A percentile compares a stretch with the other conserved stretches of the same genome.
phyloP scores from a whole-genome alignment of 2,113 vertebrate species.

The Nibea coibor region DNA sequence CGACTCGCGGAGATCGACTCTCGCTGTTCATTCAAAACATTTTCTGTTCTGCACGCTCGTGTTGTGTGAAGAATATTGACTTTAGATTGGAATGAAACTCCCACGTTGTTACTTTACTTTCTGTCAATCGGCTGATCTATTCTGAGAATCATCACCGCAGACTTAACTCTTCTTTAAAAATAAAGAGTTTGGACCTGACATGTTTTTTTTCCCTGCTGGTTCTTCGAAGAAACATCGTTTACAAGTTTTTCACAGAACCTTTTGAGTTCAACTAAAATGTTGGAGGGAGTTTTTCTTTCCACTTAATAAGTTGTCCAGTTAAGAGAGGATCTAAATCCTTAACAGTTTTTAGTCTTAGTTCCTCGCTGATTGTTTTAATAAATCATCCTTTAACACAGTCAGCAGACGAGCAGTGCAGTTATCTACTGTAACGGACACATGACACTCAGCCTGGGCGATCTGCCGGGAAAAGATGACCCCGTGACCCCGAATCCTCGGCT shows the following conservation, averaged over 20 bases:
- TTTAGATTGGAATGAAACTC: background rate
- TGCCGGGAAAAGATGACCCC: background rate
- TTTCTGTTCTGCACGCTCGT: background rate
- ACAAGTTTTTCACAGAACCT: too few relatives aligned
- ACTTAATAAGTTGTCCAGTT: too few relatives aligned
- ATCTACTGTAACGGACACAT: constrained; percentile 14
- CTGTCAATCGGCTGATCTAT: background rate
- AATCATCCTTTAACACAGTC: background rate
- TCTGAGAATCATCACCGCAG: background rate
- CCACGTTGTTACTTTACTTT: background rate
- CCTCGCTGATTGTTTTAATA: background rate
- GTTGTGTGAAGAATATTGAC: background rate
- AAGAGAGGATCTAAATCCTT: too few relatives aligned
- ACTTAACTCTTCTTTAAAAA: background rate
- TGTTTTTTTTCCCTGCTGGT: too few relatives aligned
- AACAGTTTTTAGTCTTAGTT: too few relatives aligned
- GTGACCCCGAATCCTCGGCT: constrained; percentile 33
- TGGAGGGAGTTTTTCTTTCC: too few relatives aligned
- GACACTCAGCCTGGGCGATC: constrained; percentile 1
- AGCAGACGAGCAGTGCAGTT: background rate
- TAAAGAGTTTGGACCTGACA: too few relatives aligned
- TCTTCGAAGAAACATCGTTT: too few relatives aligned
- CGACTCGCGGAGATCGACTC: background rate
- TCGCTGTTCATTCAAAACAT: background rate
- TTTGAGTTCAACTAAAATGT: too few relatives aligned